Conservation (phyloP, 2,888 invertebrate species). For the Sussaba pulchella region DNA sequence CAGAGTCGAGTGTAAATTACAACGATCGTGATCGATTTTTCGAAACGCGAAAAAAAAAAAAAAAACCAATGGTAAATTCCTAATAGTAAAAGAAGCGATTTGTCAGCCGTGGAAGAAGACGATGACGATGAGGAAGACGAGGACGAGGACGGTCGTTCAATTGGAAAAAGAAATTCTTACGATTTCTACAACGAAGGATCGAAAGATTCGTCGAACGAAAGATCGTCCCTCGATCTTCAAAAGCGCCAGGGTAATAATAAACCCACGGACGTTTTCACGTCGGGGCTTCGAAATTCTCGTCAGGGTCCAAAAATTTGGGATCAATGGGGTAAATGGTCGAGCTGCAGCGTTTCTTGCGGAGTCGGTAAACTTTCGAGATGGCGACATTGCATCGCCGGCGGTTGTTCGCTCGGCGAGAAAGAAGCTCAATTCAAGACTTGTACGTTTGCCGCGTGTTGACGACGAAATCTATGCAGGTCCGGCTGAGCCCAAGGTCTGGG, state of each 20-base stretch:
- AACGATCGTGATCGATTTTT: background rate
- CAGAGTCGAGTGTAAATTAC: background rate
- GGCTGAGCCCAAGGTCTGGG: slow-evolving; percentile 80
- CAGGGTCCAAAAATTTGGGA: slow-evolving; percentile 84
- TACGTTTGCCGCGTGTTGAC: slow-evolving; percentile 82
- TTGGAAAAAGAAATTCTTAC: background rate
- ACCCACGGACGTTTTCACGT: slow-evolving; percentile 10
- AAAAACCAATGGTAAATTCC: background rate
- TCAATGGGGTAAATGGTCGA: slow-evolving; percentile 85
- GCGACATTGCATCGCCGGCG: slow-evolving; percentile 85
- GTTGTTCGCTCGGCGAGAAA: slow-evolving; percentile 85
- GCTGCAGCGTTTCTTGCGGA: slow-evolving; percentile 85
- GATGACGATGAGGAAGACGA: slow-evolving; percentile 38
- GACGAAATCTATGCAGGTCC: slow-evolving; percentile 60
- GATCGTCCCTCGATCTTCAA: background rate
- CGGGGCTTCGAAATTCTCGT: slow-evolving; percentile 43
- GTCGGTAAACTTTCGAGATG: slow-evolving; percentile 84
- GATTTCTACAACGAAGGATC: slow-evolving; percentile 15
- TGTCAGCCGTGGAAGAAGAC: slow-evolving; percentile 1
- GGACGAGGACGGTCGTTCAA: slow-evolving; percentile 18
- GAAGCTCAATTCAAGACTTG: slow-evolving; percentile 86
- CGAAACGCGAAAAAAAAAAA: background rate
- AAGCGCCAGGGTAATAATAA: slow-evolving; percentile 50
- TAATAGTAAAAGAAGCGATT: slow-evolving; percentile 28
- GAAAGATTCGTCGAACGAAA: background rate